A percentile compares a stretch with the other conserved stretches of the same genome.
phyloP scores from a whole-genome alignment of 2,888 invertebrate genomes.

The Halictus ligatus region DNA sequence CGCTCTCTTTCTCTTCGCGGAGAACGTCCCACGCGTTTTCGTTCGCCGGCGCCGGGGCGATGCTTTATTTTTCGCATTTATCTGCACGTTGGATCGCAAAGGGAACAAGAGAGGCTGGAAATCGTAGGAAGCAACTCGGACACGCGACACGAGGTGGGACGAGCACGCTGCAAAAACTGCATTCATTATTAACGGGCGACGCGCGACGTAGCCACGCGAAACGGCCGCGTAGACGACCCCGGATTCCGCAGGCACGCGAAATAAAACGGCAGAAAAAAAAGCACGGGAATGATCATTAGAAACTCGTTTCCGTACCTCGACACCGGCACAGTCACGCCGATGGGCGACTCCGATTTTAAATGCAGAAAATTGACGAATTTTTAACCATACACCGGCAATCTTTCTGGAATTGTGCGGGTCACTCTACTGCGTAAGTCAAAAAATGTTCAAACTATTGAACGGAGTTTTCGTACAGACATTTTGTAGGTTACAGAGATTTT shows the following conservation, averaged over 20 bases:
- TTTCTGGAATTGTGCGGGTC: background rate
- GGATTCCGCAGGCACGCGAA: too few relatives aligned
- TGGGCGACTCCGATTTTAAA: background rate
- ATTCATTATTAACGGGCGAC: conserved; percentile 60
- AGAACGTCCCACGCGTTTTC: conserved; percentile 9
- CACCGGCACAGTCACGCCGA: background rate
- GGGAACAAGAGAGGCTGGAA: conserved; percentile 18
- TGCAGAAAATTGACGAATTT: background rate
- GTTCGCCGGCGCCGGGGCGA: conserved; percentile 4
- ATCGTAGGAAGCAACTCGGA: conserved; percentile 49
- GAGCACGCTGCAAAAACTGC: conserved; percentile 52
- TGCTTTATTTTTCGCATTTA: conserved; percentile 16
- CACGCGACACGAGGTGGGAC: conserved; percentile 36
- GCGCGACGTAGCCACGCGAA: conserved; percentile 52
- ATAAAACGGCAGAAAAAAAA: background rate
- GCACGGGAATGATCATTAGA: conserved; percentile 50
- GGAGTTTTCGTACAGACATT: too few relatives aligned
- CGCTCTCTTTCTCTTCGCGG: background rate
- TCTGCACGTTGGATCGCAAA: conserved; percentile 7
- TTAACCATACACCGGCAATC: background rate
- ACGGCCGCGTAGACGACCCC: conserved; percentile 11
- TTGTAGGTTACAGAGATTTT: too few relatives aligned
- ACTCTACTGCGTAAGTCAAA: too few relatives aligned
- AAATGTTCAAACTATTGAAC: too few relatives aligned
- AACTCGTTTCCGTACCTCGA: conserved; percentile 52